Conservation (phyloP, 2,888 invertebrate genomes). For the Mellilla xanthometata region DNA sequence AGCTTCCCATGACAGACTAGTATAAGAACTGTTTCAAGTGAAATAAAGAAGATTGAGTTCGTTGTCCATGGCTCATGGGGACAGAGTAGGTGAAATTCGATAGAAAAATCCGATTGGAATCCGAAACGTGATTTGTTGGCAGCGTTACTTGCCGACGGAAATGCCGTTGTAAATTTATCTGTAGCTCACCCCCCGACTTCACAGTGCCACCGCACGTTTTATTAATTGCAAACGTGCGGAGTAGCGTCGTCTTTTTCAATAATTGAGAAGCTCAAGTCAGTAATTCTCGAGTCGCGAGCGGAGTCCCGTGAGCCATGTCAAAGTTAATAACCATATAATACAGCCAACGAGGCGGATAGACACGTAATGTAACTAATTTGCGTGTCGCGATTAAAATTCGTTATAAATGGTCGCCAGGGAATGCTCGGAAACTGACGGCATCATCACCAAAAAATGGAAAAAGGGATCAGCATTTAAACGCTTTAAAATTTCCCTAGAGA, state of each 20-base stretch:
- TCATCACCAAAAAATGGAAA: constrained; percentile 61
- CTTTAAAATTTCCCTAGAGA: constrained; percentile 48
- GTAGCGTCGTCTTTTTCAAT: constrained; percentile 30
- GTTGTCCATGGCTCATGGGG: constrained; percentile 29
- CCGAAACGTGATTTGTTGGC: constrained; percentile 51
- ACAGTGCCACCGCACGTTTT: constrained; percentile 20
- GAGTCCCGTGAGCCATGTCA: constrained; percentile 39
- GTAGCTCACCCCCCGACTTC: constrained; percentile 19
- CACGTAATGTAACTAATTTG: constrained; percentile 63
- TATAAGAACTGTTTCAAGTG: constrained; percentile 9
- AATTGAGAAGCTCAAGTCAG: constrained; percentile 31
- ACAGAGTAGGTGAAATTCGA: constrained; percentile 45
- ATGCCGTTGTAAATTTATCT: constrained; percentile 28
- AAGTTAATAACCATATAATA: constrained; percentile 58
- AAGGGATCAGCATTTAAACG: constrained; percentile 53
- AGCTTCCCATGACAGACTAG: constrained; percentile 2
- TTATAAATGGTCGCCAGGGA: constrained; percentile 59
- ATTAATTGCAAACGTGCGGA: constrained; percentile 34
- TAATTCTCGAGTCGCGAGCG: constrained; percentile 36
- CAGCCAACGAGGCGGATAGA: constrained; percentile 48
- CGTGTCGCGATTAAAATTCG: constrained; percentile 65
- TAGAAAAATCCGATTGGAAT: constrained; percentile 56
- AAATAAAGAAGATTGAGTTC: constrained; percentile 27
- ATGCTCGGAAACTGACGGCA: constrained; percentile 53
- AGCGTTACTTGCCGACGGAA: constrained; percentile 21